Percentiles rank a stretch among this genome's conserved stretches.
These are phyloP conservation scores for Alethe castanea DNA, from an alignment of 2,113 vertebrate species.

Conservation along the genomic window DNA sequence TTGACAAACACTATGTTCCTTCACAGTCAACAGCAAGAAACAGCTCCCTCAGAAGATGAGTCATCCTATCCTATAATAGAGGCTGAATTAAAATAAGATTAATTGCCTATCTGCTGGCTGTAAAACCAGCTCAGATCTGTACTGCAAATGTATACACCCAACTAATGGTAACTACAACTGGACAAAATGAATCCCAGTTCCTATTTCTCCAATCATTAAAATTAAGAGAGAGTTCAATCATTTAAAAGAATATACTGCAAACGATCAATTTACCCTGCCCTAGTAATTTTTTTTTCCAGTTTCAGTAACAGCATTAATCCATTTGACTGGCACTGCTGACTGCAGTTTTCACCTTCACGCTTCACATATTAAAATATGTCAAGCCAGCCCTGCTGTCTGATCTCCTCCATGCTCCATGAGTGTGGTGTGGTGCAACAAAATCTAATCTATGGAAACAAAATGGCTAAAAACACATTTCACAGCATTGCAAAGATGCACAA, in stretches of 20 bases:
- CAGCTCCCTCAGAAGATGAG: conserved; percentile 27
- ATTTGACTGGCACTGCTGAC: neutral
- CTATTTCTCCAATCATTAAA: neutral
- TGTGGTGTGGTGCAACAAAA: conserved; percentile 16
- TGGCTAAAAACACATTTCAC: conserved; percentile 22
- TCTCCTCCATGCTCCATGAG: neutral
- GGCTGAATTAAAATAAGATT: conserved; percentile 1
- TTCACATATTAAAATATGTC: neutral
- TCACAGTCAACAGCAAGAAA: conserved; percentile 4
- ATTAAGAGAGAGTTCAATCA: neutral
- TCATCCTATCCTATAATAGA: conserved; percentile 3
- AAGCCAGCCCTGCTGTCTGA: neutral
- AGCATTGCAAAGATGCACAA: conserved; percentile 16
- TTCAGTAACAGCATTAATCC: neutral
- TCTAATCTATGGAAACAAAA: conserved; percentile 36
- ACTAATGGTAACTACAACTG: neutral
- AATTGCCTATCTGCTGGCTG: neutral
- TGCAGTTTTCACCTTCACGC: neutral
- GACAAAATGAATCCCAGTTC: neutral
- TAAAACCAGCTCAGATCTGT: neutral
- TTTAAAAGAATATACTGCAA: neutral
- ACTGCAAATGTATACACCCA: neutral
- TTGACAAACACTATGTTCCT: conserved; percentile 16
- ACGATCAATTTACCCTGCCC: neutral
- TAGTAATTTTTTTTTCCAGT: neutral